Conservation (phyloP, 2,888 invertebrate genomes). For the Cistogaster globosa region DNA sequence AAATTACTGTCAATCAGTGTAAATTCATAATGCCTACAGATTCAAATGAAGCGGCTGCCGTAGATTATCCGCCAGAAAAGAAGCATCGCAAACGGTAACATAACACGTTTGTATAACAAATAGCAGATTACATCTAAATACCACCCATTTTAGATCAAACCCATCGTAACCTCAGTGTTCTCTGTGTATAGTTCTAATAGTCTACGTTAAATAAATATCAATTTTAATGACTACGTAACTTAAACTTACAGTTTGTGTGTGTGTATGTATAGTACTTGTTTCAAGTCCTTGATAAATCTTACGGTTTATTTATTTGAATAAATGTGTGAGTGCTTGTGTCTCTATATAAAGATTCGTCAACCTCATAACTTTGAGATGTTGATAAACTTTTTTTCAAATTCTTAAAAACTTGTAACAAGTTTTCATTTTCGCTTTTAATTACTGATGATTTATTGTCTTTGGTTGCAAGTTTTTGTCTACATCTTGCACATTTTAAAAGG, state of each 20-base stretch:
- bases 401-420: slow-evolving; percentile 40
- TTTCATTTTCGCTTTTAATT: slow-evolving; percentile 57
- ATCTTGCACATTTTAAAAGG: not conserved
- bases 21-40: too few species aligned
- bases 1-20: too few species aligned
- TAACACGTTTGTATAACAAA: too few species aligned
- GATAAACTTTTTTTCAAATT: slow-evolving; percentile 51
- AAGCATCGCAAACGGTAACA: too few species aligned
- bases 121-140: too few species aligned
- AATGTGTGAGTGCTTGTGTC: not conserved
- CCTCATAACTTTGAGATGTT: slow-evolving; percentile 52
- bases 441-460: slow-evolving; percentile 54
- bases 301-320: not conserved
- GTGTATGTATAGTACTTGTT: not conserved
- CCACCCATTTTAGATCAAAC: too few species aligned
- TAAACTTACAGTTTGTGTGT: not conserved
- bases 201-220: too few species aligned
- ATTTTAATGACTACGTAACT: not conserved
- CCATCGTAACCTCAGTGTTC: too few species aligned
- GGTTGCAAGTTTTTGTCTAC: slow-evolving; percentile 34
- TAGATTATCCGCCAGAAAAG: too few species aligned
- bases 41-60: too few species aligned
- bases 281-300: too few species aligned
- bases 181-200: too few species aligned
- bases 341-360: slow-evolving; percentile 30